Conservation (phyloP, 64 coral and sea anemone genomes). For the Acropora yongei region DNA sequence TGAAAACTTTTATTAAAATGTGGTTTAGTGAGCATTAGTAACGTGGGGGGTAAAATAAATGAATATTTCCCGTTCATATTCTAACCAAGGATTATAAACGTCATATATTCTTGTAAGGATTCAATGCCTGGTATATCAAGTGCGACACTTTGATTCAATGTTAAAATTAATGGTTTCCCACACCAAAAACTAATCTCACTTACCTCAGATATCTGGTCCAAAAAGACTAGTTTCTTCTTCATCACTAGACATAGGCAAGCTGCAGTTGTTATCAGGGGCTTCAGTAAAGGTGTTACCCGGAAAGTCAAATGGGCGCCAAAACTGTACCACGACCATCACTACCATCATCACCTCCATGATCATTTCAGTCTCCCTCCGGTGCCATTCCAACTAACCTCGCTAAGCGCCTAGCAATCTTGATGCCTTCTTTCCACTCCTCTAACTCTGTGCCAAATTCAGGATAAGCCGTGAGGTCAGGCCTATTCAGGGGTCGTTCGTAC, state of each 20-base stretch:
- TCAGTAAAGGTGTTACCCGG: slow-evolving; percentile 28
- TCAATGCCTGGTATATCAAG: slow-evolving; percentile 11
- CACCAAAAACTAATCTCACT: slow-evolving; percentile 11
- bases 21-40: slow-evolving; percentile 1
- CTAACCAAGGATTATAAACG: slow-evolving; percentile 16
- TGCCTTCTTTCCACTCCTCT: slow-evolving; percentile 41
- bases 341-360: neutral
- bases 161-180: neutral
- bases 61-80: slow-evolving; percentile 14
- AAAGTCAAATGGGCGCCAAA: slow-evolving; percentile 22
- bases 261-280: slow-evolving; percentile 21
- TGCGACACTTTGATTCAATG: slow-evolving; percentile 4
- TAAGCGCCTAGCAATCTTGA: slow-evolving; percentile 13
- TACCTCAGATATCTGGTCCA: slow-evolving; percentile 25
- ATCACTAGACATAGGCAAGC: slow-evolving; percentile 20
- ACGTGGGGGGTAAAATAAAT: neutral
- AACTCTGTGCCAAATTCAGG: slow-evolving; percentile 10
- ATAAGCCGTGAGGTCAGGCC: neutral
- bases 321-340: neutral
- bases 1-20: slow-evolving; percentile 15
- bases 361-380: slow-evolving; percentile 27
- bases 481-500: neutral
- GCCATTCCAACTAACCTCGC: slow-evolving; percentile 44
- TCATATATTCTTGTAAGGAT: neutral
- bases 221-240: slow-evolving; percentile 23